Evolutionary conservation across 2,797 vertebrate species (phyloP), one percentile per base, ranked within the genome.

Genomic region (Cephalopachus bancanus): DNA sequence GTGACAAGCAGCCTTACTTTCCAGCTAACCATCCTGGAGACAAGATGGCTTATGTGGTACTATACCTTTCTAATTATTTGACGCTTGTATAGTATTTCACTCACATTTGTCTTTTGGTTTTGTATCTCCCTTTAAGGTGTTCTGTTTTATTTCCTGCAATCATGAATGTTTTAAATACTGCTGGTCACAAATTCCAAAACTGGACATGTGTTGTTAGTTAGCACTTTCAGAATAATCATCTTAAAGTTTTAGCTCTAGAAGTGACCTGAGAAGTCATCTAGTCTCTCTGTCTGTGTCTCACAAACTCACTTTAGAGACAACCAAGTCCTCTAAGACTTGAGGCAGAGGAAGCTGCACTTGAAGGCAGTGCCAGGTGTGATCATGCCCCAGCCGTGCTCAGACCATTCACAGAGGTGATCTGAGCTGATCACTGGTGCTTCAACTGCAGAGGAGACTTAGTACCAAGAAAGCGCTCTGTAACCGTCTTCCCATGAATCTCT

Each of bases 101-200:
- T 64, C 30, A 64, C 11, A 30, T 62, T 87, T 83, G 51, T 57
- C 22, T 83, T 84, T 53, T n/a, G 60, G 53, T 71, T 93, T 96
- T 81, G 1, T 79, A 44, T 59, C 37, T 89, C 26, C 33, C 15
- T 81, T 84, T 89, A 79, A 12, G n/a, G 55, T 74, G 30, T 14
- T 80, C 65, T 65, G n/a, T 44, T 37, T 89, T 89, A 55, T 59
- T 84, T 85, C 14, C 20, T 89, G 44, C 26, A 80, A 33, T 81
- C 55, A 55, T 10, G 51, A 94, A 28, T 65, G 16, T 85, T 94
- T 91, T 83, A n/a, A 83, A 87, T 94, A 62, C 2, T 64, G 24
- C 57, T 20, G 69, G 60, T 69, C 16, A 91, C n/a, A 75, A 60
- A 94, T 87, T 69, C 44, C 62, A 80, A 93, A 76, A 33, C 26